A percentile compares a stretch with the other conserved stretches of the same genome.
Conservation (phyloP, 2,113 vertebrate species). For the Bos indicus region DNA sequence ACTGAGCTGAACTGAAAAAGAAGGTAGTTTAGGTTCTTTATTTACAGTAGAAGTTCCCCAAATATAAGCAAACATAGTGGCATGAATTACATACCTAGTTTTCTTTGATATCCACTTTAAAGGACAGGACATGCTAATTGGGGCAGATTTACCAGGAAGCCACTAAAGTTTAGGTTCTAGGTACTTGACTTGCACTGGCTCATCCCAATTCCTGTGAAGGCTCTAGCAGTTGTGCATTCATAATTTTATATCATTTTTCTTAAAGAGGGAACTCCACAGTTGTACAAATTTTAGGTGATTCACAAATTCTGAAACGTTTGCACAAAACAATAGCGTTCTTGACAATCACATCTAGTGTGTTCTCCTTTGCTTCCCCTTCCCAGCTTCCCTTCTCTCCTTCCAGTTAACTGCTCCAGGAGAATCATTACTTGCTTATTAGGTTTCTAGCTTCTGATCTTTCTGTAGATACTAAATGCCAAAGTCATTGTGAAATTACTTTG, state of each 20-base stretch:
- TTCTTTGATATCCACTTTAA: neutral
- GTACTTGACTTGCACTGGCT: neutral
- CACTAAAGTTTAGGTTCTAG: neutral
- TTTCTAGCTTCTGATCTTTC: neutral
- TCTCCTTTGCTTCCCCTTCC: neutral
- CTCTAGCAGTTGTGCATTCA: neutral
- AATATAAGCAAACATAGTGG: neutral
- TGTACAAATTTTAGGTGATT: neutral
- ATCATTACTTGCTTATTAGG: neutral
- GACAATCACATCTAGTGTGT: neutral
- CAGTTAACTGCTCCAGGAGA: neutral
- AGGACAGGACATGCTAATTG: neutral
- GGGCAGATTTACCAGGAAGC: neutral
- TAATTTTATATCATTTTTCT: neutral
- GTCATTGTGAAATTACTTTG: neutral
- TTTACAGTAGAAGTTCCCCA: neutral
- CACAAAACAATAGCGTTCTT: neutral
- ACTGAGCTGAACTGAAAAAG: neutral
- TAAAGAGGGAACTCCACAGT: neutral
- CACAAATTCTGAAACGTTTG: neutral
- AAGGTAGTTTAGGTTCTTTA: neutral
- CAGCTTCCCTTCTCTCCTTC: neutral
- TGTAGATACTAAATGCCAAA: neutral
- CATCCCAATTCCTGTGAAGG: neutral
- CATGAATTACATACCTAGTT: neutral